Evolutionary conservation across 2,888 invertebrate species (phyloP), one percentile per base, ranked within the genome.

Genomic region (Drosophila emarginata): DNA sequence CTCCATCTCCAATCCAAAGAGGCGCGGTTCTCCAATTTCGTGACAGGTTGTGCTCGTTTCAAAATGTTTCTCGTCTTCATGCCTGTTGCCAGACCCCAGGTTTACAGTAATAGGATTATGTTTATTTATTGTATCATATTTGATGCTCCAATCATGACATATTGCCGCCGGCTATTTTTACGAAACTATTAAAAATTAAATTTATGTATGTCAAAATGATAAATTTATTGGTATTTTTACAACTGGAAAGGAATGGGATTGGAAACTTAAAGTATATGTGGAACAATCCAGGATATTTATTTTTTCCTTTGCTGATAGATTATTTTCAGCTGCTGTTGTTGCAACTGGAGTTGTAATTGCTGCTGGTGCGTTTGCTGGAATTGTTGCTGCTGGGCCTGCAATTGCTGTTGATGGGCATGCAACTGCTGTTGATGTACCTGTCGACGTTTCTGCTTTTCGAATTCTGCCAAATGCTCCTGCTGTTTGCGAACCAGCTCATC

Each of bases 401-500:
- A 21, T 1, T 58, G 28, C 2, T 71, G 53, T 32, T 32, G 53
- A 0, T 52, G 40, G 9, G 51, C 50, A 14, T 69, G 69, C 14
- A 50, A 21, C 1, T 58, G 28, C 2, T 71, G 53, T 77, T 76
- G 66, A 4, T 76, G 78, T 1, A 60, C 67, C 36, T 77, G 80
- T 0, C 83, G 74, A 0, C 77, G 80, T 59, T 80, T 82, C n/a
- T 75, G 80, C 54, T 85, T 83, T 39, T 82, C 87, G 2, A 82
- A 67, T 50, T 82, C 89, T 0, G 86, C 88, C 64, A 88, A 72
- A 64, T 89, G 90, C 21, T 90, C 89, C 64, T 91, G 89, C 61
- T 91, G 91, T 59, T 91, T 91, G 7, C 91, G 85, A 36, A 91
- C 91, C 77, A 95, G 92, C 80, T 94, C 94, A 86, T 96, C 96